Evolutionary conservation across 2,797 vertebrate genomes (phyloP).

Genomic region (Sandelia bainsii): DNA sequence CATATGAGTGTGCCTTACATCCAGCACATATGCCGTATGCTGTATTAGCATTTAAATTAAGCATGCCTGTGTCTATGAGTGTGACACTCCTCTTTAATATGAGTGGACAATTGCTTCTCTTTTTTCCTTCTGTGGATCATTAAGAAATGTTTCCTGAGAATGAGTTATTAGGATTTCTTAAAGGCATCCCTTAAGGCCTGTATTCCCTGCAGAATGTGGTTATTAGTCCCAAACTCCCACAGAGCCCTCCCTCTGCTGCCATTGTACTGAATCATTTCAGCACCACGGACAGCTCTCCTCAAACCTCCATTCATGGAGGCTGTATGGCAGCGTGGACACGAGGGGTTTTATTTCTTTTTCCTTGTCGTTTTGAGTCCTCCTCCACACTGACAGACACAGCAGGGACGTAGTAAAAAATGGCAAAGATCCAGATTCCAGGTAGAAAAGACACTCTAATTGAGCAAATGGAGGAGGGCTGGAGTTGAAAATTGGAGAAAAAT

Average conservation of each 20-base stretch:
- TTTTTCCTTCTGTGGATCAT: conserved; percentile 57
- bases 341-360: conserved; percentile 22
- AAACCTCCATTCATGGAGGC: conserved; percentile 40
- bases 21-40: conserved; percentile 54
- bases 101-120: conserved; percentile 60
- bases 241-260: conserved; percentile 41
- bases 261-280: conserved; percentile 63
- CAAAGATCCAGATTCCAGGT: background rate
- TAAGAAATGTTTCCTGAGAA: conserved; percentile 63
- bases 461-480: background rate
- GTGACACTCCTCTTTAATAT: conserved; percentile 48
- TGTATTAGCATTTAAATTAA: conserved; percentile 79
- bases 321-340: conserved; percentile 11
- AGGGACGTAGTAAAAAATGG: conserved; percentile 9
- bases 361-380: conserved; percentile 5
- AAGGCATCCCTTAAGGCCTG: conserved; percentile 56
- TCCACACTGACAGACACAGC: conserved; percentile 19
- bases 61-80: conserved; percentile 59
- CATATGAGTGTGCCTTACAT: conserved; percentile 34
- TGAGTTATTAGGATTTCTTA: conserved; percentile 69
- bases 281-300: conserved; percentile 72
- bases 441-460: conserved; percentile 19
- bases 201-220: conserved; percentile 64
- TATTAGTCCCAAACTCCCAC: conserved; percentile 64
- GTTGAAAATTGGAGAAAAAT: background rate